Evolutionary conservation across 2,113 vertebrate genomes (phyloP), one percentile per base, ranked within the genome.

Genomic region (Alligator sinensis): DNA sequence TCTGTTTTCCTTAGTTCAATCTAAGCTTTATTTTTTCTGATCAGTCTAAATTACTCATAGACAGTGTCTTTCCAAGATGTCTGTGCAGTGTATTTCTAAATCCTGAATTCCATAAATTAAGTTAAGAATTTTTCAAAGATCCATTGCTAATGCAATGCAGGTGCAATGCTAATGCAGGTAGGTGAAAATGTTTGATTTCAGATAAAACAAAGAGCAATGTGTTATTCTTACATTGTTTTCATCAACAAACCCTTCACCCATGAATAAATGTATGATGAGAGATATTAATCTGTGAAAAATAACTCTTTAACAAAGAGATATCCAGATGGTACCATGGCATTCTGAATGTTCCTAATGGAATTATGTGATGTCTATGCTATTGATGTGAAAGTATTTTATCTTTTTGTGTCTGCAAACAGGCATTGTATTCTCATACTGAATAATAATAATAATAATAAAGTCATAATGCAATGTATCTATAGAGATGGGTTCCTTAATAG

Each of bases 281-380:
- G 92, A 89, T 89, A 95, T 96, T 96, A 96, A 94, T 95, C 74
- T 90, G 74, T 92, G 63, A 87, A 95, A 95, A 95, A 94, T 76
- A 85, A 90, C 1, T 28, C 81, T 87, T 94, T 86, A 93, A 87
- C 93, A 95, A 96, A 96, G 91, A 96, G 61, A 87, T 88, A 95
- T 84, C 94, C 97, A 97, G 96, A 96, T 96, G 96, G 91, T 94
- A 61, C 79, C 84, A 62, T 61, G 47, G 89, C 89, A 96, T 78
- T 97, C 80, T 91, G 82, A 97, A 93, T 91, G 89, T 70, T 96
- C 86, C 91, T 96, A 96, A 95, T 93, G 88, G 93, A 96, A 95
- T 95, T 96, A 82, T 61, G 72, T 17, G 62, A 96, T 86, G 64
- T 88, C 92, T 95, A 77, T 91, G 87, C 38, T 80, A 94, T 82